These are phyloP conservation scores for Drosophila quinaria DNA, from an alignment of 2,888 invertebrate species.

Conservation along the genomic window DNA sequence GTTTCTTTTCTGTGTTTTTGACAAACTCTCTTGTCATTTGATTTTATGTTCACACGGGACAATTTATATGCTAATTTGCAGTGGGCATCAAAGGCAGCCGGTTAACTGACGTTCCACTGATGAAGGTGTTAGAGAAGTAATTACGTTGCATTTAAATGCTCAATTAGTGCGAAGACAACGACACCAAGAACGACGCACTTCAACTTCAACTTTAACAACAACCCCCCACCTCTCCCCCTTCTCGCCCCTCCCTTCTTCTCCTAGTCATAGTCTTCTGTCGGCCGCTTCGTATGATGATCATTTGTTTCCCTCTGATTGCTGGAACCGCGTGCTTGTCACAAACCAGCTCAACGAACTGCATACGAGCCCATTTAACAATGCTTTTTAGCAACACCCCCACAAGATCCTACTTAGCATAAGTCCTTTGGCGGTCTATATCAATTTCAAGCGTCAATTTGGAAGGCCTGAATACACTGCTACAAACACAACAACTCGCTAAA, in stretches of 20 bases:
- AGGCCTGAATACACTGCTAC: neutral
- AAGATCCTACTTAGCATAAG: slow-evolving; percentile 18
- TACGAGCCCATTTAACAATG: slow-evolving; percentile 29
- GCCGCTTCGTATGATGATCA: slow-evolving; percentile 43
- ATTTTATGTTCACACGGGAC: slow-evolving; percentile 81
- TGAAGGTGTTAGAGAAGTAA: slow-evolving; percentile 81
- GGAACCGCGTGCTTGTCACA: slow-evolving; percentile 74
- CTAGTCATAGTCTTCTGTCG: slow-evolving; percentile 1
- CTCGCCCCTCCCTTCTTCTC: neutral
- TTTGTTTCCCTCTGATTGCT: slow-evolving; percentile 62
- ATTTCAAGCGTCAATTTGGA: slow-evolving; percentile 6
- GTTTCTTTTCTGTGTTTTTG: slow-evolving; percentile 48
- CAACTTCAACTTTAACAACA: slow-evolving; percentile 21
- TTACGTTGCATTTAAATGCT: slow-evolving; percentile 81
- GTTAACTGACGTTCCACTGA: slow-evolving; percentile 67
- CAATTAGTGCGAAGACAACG: slow-evolving; percentile 76
- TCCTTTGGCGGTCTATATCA: slow-evolving; percentile 3
- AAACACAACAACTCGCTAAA: neutral
- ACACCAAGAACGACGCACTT: slow-evolving; percentile 31
- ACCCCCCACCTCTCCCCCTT: slow-evolving; percentile 1
- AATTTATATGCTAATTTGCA: slow-evolving; percentile 82
- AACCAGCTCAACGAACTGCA: slow-evolving; percentile 67
- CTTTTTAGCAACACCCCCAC: slow-evolving; percentile 12
- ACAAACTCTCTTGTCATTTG: slow-evolving; percentile 81
- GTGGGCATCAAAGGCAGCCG: slow-evolving; percentile 76